Evolutionary conservation across 2,797 vertebrate genomes (phyloP).

Genomic region (Pangasius mekongensis): DNA sequence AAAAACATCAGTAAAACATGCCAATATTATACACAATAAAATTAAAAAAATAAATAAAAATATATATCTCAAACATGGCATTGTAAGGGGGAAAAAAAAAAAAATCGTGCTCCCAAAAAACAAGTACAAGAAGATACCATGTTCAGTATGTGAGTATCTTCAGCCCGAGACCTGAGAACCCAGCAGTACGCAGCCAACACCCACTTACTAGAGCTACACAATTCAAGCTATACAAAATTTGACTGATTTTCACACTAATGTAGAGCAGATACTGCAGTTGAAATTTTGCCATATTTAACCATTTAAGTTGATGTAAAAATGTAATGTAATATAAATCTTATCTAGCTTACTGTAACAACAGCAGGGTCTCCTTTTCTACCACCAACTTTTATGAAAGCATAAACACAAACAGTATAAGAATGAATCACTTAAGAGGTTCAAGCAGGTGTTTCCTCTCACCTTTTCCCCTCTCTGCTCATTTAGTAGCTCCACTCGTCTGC

Average conservation of each 20-base stretch:
- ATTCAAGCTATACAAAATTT: neutral
- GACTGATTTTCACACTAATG: no score
- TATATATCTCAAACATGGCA: no score
- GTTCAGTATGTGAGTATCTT: neutral
- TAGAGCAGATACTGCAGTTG: neutral
- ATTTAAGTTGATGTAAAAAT: neutral
- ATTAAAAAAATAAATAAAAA: no score
- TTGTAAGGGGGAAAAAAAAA: no score
- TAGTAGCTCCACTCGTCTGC: constrained; percentile 86
- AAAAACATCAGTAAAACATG: neutral
- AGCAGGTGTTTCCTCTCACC: constrained; percentile 71
- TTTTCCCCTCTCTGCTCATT: constrained; percentile 94
- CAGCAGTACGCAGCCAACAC: neutral
- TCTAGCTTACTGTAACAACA: neutral
- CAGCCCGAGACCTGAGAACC: neutral
- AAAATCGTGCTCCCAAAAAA: neutral
- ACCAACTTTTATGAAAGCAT: neutral
- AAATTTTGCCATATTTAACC: neutral
- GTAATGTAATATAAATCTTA: neutral
- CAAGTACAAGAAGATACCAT: neutral
- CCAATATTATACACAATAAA: neutral
- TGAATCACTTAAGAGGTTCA: constrained; percentile 2
- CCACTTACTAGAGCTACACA: neutral
- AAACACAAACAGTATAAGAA: neutral
- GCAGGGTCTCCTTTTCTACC: neutral